A percentile compares a stretch with the other conserved stretches of the same genome.
Evolutionary conservation across 1,140 invertebrate genomes (phyloP).

Genomic region (Ips nitidus): DNA sequence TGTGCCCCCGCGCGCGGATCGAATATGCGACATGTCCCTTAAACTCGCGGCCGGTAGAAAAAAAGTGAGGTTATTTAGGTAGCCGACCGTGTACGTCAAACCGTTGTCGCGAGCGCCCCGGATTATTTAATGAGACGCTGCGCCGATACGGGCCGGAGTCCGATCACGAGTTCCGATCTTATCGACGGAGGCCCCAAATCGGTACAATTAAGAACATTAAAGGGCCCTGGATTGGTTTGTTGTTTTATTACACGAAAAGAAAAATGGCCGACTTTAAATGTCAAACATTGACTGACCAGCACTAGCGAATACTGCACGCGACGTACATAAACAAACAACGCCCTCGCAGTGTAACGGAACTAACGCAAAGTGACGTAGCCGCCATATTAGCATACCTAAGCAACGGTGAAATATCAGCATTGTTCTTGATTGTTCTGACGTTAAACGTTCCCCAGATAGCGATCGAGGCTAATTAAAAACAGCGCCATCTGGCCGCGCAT

Average conservation of each 20-base stretch:
- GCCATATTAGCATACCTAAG: slow-evolving; percentile 24
- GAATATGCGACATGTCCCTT: slow-evolving; percentile 9
- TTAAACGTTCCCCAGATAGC: slow-evolving; percentile 5
- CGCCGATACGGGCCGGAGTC: slow-evolving; percentile 4
- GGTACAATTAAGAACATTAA: slow-evolving; percentile 7
- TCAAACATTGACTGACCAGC: too few species aligned
- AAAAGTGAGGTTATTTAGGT: neutral
- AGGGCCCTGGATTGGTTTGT: neutral
- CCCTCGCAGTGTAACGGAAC: too few species aligned
- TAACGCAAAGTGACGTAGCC: neutral
- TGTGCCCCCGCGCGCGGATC: neutral
- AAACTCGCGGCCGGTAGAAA: neutral
- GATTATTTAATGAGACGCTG: slow-evolving; percentile 12
- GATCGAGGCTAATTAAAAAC: neutral
- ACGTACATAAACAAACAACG: too few species aligned
- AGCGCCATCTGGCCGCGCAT: too few species aligned
- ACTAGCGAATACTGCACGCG: too few species aligned
- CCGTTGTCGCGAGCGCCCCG: neutral
- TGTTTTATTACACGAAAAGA: neutral
- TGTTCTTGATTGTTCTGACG: slow-evolving; percentile 5
- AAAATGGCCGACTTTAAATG: too few species aligned
- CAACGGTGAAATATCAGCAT: slow-evolving; percentile 31
- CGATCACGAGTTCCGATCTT: neutral
- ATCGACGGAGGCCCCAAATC: neutral
- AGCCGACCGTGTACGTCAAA: neutral